Base-by-base conservation (phyloP, 2,797 vertebrate genomes). In the Cynodonichthys magdalenae region DNA sequence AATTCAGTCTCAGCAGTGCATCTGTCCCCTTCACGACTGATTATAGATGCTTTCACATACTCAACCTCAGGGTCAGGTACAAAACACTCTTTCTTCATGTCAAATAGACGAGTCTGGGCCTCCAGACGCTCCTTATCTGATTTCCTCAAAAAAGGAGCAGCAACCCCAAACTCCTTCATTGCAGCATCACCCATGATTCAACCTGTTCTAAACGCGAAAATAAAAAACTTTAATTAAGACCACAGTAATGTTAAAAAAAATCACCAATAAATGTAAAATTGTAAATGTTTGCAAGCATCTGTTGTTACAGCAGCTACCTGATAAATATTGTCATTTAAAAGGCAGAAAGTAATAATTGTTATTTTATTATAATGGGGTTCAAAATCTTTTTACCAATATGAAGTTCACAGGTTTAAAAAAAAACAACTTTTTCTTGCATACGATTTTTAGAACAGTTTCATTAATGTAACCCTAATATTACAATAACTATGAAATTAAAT, bases 21-120 rank as follows among this genome's bases (percentile, higher is more conserved):
- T 81, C 94, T 95, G 78, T 94, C 94, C 64, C 95, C 95, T 0
- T 97, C 95, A 28, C 93, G 92, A 76, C 87, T 93, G 17, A 68
- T 0, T 1, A 97, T 18, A 5, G 88, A 84, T 19, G 92, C 95
- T 60, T 95, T 96, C 39, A 96, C 87, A 0, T 71, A 96, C 69
- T 96, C 95, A 11, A 93, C 91, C 61, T 93, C 95, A 18, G 91
- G 74, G 67, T 96, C 95, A 0, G 93, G 92, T 18, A 96, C 94
- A 0, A 95, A 97, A 44, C 95, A 94, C 7, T 95, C 93, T 69
- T 93, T 96, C 88, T 97, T 97, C 89, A 96, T 91, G 82, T 97
- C 96, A 0, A 97, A 97, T 17, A 75, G 74, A 19, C 94, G 92
- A 27, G 94, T 97, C 62, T 97, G 96, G 5, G 93, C 94, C 49